Conservation (phyloP, 2,113 vertebrate genomes). For the Cricetomys ansorgei region DNA sequence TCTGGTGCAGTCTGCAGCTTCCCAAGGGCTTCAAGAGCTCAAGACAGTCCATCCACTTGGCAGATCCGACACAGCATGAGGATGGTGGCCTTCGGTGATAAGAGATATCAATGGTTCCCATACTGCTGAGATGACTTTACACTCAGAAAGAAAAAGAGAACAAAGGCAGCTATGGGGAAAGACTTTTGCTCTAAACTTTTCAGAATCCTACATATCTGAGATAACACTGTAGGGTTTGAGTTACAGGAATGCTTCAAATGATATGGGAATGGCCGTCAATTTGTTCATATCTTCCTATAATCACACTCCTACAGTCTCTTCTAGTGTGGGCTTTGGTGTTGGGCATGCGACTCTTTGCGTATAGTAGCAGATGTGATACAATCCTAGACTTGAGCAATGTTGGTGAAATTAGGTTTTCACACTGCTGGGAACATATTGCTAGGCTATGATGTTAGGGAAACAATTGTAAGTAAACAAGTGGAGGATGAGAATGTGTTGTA, state of each 20-base stretch:
- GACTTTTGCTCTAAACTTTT: background rate
- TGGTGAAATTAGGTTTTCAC: background rate
- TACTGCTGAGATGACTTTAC: background rate
- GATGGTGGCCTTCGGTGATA: background rate
- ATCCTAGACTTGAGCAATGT: background rate
- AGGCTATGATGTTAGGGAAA: background rate
- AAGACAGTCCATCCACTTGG: background rate
- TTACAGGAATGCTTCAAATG: background rate
- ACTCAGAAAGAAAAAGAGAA: background rate
- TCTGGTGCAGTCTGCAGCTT: background rate
- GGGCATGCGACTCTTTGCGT: background rate
- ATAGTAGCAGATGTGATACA: background rate
- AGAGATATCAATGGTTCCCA: background rate
- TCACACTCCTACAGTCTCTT: too few species aligned
- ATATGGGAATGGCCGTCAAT: background rate
- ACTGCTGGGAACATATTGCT: background rate
- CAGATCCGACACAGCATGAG: background rate
- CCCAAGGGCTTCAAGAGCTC: background rate
- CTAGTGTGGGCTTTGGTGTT: background rate
- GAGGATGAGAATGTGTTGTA: background rate
- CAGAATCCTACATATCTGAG: background rate
- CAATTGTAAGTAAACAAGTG: background rate
- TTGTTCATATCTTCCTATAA: background rate
- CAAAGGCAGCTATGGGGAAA: background rate
- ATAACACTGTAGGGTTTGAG: background rate